Conservation (phyloP, 2,888 invertebrate species). For the Arge pagana region DNA sequence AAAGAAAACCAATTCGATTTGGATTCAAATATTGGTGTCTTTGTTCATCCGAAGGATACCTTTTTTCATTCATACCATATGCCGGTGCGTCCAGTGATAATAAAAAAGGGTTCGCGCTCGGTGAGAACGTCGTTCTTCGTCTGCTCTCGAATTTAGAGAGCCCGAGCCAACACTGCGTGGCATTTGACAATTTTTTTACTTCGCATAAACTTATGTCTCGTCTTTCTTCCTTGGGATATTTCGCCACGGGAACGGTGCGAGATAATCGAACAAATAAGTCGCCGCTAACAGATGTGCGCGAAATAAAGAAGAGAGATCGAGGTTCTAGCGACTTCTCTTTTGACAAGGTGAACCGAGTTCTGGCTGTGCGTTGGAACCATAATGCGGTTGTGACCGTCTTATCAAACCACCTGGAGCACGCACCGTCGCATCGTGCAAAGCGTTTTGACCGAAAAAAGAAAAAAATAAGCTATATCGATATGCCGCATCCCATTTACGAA, state of each 20-base stretch:
- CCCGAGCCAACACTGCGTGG: background rate
- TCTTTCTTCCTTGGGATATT: background rate
- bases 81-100: slow-evolving; percentile 29
- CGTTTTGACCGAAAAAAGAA: background rate
- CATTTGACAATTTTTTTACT: slow-evolving; percentile 8
- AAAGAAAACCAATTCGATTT: slow-evolving; percentile 40
- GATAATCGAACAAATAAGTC: too few relatives aligned
- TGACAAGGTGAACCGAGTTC: background rate
- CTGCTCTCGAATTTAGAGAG: too few relatives aligned
- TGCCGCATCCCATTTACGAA: too few relatives aligned
- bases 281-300: too few relatives aligned
- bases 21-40: slow-evolving; percentile 41
- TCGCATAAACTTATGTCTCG: background rate
- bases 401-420: background rate
- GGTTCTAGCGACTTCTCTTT: too few relatives aligned
- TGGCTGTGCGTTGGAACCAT: background rate
- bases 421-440: too few relatives aligned
- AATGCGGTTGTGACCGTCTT: background rate
- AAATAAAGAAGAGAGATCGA: too few relatives aligned
- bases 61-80: slow-evolving; percentile 37
- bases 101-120: too few relatives aligned
- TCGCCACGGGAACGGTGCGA: too few relatives aligned
- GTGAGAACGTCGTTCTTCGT: slow-evolving; percentile 33
- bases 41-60: slow-evolving; percentile 36
- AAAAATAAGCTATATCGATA: slow-evolving; percentile 1